A percentile compares a stretch with the other conserved stretches of the same genome.
phyloP scores from a whole-genome alignment of 2,113 vertebrate species.

The Riparia riparia region DNA sequence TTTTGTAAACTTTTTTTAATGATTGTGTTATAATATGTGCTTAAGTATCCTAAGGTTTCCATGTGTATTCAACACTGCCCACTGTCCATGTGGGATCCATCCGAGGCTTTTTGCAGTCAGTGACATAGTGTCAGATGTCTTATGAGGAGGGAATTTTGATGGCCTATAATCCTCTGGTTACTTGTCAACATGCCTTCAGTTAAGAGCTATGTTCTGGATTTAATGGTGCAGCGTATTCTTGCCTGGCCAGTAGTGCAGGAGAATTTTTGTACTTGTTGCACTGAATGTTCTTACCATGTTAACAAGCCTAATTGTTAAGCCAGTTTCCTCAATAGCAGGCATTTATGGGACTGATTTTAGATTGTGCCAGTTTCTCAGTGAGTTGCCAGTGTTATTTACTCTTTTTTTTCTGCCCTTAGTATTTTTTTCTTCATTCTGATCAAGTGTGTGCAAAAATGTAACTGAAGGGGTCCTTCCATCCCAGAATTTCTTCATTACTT shows the following conservation, averaged over 20 bases:
- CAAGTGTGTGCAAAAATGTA: background rate
- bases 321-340: background rate
- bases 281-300: background rate
- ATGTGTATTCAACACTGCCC: background rate
- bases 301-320: background rate
- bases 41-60: background rate
- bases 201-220: background rate
- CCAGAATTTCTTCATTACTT: background rate
- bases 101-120: accelerated
- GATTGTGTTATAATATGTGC: background rate
- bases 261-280: background rate
- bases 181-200: background rate
- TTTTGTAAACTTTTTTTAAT: background rate
- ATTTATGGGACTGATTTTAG: background rate
- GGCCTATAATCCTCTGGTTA: background rate
- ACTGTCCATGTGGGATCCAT: accelerated
- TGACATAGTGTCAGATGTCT: background rate
- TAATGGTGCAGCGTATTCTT: background rate
- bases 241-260: background rate
- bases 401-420: background rate
- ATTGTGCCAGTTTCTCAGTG: background rate
- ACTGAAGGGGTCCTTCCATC: background rate
- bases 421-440: background rate
- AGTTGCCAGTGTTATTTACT: background rate
- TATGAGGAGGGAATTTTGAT: background rate